A percentile compares a stretch with the other conserved stretches of the same genome.
Conservation (phyloP, 2,797 vertebrate species). For the Hafferia zeledoni region DNA sequence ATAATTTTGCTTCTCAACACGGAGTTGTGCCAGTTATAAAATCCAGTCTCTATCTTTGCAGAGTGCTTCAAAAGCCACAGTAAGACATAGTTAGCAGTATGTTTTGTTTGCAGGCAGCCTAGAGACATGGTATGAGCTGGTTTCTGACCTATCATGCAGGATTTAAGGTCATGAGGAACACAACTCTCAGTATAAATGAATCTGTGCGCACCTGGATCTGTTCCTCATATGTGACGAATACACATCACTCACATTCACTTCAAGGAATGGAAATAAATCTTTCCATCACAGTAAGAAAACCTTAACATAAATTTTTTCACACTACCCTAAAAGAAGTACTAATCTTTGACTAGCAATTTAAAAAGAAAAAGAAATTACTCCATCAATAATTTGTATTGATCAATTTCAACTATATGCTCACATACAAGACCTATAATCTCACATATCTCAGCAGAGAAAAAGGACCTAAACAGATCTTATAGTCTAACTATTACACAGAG, state of each 20-base stretch:
- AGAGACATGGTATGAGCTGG: not conserved
- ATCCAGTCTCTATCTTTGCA: not conserved
- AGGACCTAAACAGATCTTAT: not conserved
- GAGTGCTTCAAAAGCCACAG: not conserved
- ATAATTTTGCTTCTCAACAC: not conserved
- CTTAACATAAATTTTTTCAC: not conserved
- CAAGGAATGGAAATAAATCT: not conserved
- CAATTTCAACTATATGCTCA: not conserved
- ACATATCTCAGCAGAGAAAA: not conserved
- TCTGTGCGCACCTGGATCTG: not conserved
- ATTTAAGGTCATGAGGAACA: not conserved
- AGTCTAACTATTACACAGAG: not conserved
- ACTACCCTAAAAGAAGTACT: not conserved
- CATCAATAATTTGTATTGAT: not conserved
- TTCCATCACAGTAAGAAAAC: not conserved
- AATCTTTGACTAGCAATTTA: not conserved
- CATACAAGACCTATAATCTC: not conserved
- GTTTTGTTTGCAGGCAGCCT: not conserved
- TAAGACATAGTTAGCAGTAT: not conserved
- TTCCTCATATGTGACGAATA: not conserved
- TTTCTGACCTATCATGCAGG: not conserved
- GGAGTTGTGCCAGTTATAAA: not conserved
- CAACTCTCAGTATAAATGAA: not conserved
- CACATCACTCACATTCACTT: not conserved
- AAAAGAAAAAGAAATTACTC: not conserved